Percentiles rank a stretch among this genome's conserved stretches.
phyloP scores from a whole-genome alignment of 2,113 vertebrate species.

The Hyperopisus bebe region DNA sequence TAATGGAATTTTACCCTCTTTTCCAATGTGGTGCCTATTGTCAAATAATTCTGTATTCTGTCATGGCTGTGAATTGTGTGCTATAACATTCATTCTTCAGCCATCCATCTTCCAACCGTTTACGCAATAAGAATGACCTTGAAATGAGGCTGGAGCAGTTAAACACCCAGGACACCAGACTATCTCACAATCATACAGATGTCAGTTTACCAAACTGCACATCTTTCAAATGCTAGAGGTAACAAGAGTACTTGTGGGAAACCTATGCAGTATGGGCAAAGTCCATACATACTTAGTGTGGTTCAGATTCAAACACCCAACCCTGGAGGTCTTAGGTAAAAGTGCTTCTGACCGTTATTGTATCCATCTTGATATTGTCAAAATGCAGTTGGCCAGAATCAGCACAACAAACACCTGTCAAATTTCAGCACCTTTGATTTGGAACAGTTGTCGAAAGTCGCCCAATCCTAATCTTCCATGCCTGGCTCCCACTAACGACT shows the following conservation, averaged over 20 bases:
- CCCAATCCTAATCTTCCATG: background rate
- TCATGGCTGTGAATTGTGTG: background rate
- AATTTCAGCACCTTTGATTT: background rate
- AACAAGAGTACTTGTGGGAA: background rate
- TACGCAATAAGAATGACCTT: background rate
- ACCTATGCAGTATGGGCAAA: background rate
- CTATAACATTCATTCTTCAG: background rate
- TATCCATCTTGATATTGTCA: background rate
- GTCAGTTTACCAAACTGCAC: background rate
- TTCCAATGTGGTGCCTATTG: background rate
- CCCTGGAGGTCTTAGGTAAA: background rate
- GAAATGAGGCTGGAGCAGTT: background rate
- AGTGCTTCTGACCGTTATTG: background rate
- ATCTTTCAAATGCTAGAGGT: background rate
- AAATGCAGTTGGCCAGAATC: background rate
- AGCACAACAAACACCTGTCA: background rate
- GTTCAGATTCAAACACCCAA: background rate
- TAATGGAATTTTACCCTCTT: background rate
- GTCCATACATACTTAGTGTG: background rate
- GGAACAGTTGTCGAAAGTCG: background rate
- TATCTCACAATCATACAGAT: background rate
- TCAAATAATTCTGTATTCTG: background rate
- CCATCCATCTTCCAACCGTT: background rate
- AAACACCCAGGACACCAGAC: background rate
- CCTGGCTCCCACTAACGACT: background rate